Evolutionary conservation across 2,888 invertebrate species (phyloP), one percentile per base, ranked within the genome.

Genomic region (Margaritifera margaritifera): DNA sequence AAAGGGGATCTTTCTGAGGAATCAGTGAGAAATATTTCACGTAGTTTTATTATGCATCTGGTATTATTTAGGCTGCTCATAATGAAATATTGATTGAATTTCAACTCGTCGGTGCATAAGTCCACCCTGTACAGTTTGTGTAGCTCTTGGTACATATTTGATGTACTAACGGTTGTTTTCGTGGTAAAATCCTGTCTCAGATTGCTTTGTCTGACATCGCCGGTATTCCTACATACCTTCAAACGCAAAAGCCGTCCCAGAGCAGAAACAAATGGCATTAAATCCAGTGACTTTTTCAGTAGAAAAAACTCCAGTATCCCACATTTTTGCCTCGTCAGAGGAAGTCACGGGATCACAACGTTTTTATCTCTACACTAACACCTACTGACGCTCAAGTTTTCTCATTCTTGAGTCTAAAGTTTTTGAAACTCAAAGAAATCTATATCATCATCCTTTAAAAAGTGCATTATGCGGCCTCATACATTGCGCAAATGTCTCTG

Each of bases 181-280:
- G 4, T 42, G 5, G 55, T 66, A 61, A 19, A 25, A 20, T 18
- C 11, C 24, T 24, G 62, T 19, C 8, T 62, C 51, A 56, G 56
- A 62, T n/a, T 67, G 62, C 6, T 42, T 22, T 15, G 57, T 56
- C 42, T 42, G 55, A 52, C 31, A 22, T 51, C n/a, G 19, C 5
- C 62, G 18, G 24, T 63, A 63, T 54, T 63, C 59, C 18, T 62
- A 59, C 11, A 56, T 51, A 15, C 63, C 68, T 22, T 54, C 8
- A 58, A 63, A 63, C 1, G 63, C 68, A 31, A 68, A 68, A 11
- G 64, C 6, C 24, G 58, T 68, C 1, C 63, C 68, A 53, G 53
- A 63, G 27, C 64, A 63, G n/a, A 22, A 68, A n/a, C 62, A 68
- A 8, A 68, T 50, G n/a, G 68, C 63, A 31, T 68, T n/a, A n/a